These are phyloP conservation scores for Drosophila pachea DNA, from an alignment of 1,140 invertebrate species.

Conservation along the genomic window DNA sequence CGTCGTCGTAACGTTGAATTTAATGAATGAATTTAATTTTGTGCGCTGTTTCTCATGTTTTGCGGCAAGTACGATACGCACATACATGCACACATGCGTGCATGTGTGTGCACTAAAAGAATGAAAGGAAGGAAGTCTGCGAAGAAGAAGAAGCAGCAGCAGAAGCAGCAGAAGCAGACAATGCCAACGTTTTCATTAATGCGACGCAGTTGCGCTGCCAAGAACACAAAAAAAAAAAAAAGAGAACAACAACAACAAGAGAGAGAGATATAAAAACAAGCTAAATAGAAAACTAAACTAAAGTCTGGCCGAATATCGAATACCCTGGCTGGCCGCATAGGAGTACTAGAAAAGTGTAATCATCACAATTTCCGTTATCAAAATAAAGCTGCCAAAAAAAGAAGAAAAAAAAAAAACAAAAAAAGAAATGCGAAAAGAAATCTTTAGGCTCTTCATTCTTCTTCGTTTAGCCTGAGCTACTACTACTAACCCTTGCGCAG, in stretches of 20 bases:
- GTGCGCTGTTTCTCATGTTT: conserved; percentile 55
- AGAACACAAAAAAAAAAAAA: conserved; percentile 48
- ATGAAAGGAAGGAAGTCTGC: conserved; percentile 71
- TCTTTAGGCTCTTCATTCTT: too few species aligned
- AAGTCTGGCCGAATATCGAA: conserved; percentile 17
- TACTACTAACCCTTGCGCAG: too few species aligned
- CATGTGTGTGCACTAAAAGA: conserved; percentile 43
- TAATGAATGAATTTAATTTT: conserved; percentile 73
- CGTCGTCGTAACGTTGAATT: conserved; percentile 47
- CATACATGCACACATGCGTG: conserved; percentile 16
- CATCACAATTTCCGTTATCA: too few species aligned
- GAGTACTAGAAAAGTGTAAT: neutral
- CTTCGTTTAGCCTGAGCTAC: too few species aligned
- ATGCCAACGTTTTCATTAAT: conserved; percentile 77
- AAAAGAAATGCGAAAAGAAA: too few species aligned
- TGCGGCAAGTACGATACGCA: conserved; percentile 32
- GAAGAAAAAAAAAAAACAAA: too few species aligned
- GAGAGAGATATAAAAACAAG: conserved; percentile 25
- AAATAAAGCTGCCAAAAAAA: too few species aligned
- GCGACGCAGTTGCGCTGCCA: conserved; percentile 65
- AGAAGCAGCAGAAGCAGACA: conserved; percentile 72
- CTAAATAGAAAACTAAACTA: neutral
- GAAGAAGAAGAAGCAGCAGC: too few species aligned
- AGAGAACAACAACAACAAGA: conserved; percentile 47
- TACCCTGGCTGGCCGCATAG: conserved; percentile 4